phyloP scores from a whole-genome alignment of 2,797 vertebrate species.

The Oryzias sinensis region DNA sequence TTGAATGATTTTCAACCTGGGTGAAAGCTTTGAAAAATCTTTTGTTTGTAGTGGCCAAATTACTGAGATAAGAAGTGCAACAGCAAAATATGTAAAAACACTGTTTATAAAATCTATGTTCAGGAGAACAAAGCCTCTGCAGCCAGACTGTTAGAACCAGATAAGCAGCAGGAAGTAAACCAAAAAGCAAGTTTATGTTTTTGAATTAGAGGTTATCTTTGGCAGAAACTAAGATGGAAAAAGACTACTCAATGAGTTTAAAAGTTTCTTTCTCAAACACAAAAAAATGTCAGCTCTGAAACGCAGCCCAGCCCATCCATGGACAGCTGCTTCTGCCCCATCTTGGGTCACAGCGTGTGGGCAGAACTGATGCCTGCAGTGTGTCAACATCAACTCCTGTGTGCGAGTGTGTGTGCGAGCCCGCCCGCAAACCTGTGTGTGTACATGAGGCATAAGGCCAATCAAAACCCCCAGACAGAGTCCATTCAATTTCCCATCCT shows the following conservation, averaged over 20 bases:
- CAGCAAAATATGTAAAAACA: too few species aligned
- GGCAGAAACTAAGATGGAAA: constrained; percentile 9
- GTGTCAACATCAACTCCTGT: constrained; percentile 41
- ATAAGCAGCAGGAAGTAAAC: too few species aligned
- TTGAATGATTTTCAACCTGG: too few species aligned
- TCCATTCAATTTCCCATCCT: constrained; percentile 52
- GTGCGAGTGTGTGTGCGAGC: constrained; percentile 9
- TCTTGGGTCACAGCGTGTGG: constrained; percentile 53
- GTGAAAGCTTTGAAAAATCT: too few species aligned
- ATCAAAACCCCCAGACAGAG: constrained; percentile 38
- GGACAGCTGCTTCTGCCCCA: constrained; percentile 66
- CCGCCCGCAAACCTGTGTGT: constrained; percentile 15
- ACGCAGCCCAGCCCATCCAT: constrained; percentile 48
- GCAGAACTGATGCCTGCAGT: constrained; percentile 41
- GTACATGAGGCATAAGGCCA: constrained; percentile 13
- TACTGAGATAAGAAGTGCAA: too few species aligned
- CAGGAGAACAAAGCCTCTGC: constrained; percentile 8
- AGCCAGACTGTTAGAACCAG: constrained; percentile 19
- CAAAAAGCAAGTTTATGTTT: too few species aligned
- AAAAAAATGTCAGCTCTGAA: constrained; percentile 14
- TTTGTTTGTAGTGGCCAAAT: too few species aligned
- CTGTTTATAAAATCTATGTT: too few species aligned
- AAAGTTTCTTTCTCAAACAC: constrained; percentile 16
- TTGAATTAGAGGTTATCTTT: constrained; percentile 9
- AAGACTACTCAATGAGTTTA: constrained; percentile 14